Evolutionary conservation across 2,888 invertebrate genomes (phyloP).

Genomic region (Pachydiplax longipennis): DNA sequence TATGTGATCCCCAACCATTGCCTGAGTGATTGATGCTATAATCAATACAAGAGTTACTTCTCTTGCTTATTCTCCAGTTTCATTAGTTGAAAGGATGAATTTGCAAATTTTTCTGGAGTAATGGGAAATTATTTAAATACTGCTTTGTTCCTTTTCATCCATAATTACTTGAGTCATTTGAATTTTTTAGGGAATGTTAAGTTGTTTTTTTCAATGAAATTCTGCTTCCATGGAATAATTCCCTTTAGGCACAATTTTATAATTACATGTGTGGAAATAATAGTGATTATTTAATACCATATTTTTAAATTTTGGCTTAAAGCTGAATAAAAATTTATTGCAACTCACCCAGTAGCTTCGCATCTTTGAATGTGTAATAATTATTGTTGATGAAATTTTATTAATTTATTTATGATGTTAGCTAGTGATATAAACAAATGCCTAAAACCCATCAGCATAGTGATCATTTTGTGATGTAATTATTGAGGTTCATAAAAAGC

Average conservation of each 20-base stretch:
- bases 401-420: neutral
- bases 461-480: neutral
- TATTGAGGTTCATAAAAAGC: neutral
- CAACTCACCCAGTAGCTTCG: neutral
- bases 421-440: neutral
- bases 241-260: neutral
- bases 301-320: neutral
- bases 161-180: too few relatives aligned
- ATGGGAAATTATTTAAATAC: neutral
- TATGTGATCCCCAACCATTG: slow-evolving; percentile 37
- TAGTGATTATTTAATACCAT: neutral
- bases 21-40: neutral
- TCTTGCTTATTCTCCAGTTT: too few relatives aligned
- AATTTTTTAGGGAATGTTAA: too few relatives aligned
- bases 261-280: neutral
- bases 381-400: neutral
- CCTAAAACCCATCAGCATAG: neutral
- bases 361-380: neutral
- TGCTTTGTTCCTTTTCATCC: neutral
- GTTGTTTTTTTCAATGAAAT: neutral
- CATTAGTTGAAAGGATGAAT: neutral
- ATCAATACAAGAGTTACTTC: neutral
- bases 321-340: neutral
- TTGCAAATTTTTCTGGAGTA: neutral
- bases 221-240: neutral